phyloP scores from a whole-genome alignment of 2,113 vertebrate species.

The Thermophis baileyi region DNA sequence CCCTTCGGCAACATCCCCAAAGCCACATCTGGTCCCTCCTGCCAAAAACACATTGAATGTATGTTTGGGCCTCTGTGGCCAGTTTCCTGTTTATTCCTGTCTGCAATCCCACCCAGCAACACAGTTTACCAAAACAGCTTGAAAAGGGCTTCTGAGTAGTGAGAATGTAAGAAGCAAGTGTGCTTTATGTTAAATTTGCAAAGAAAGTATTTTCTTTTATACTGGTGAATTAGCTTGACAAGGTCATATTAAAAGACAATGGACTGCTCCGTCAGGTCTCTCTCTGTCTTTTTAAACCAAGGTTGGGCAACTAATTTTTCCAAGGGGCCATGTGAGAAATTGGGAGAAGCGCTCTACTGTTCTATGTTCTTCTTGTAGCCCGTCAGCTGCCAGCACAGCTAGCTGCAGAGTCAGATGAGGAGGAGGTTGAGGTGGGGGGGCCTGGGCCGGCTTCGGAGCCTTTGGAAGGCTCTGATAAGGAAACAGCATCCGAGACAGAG shows the following conservation, averaged over 20 bases:
- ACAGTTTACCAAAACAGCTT: constrained; percentile 35
- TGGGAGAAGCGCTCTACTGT: not conserved
- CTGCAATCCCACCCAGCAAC: constrained; percentile 33
- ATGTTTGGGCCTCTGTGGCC: constrained; percentile 38
- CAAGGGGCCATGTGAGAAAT: not conserved
- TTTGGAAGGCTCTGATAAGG: too few species aligned
- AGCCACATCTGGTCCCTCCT: not conserved
- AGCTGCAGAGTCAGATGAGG: too few species aligned
- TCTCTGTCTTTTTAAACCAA: not conserved
- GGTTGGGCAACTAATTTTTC: not conserved
- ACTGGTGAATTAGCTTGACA: constrained; percentile 57
- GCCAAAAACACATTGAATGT: constrained; percentile 40
- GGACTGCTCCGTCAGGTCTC: constrained; percentile 42
- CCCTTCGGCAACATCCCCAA: not conserved
- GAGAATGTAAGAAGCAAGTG: constrained; percentile 16
- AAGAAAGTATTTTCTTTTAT: constrained; percentile 41
- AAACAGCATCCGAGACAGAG: too few species aligned
- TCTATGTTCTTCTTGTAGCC: not conserved
- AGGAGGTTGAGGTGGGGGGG: too few species aligned
- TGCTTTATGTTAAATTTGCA: constrained; percentile 28
- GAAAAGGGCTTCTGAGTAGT: not conserved
- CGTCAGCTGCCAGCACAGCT: too few species aligned
- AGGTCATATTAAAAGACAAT: constrained; percentile 65
- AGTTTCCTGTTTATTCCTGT: constrained; percentile 67
- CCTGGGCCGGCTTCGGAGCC: too few species aligned